Evolutionary conservation across 2,797 vertebrate genomes (phyloP), one percentile per base, ranked within the genome.

Genomic region (Micropoecilia bifurca): DNA sequence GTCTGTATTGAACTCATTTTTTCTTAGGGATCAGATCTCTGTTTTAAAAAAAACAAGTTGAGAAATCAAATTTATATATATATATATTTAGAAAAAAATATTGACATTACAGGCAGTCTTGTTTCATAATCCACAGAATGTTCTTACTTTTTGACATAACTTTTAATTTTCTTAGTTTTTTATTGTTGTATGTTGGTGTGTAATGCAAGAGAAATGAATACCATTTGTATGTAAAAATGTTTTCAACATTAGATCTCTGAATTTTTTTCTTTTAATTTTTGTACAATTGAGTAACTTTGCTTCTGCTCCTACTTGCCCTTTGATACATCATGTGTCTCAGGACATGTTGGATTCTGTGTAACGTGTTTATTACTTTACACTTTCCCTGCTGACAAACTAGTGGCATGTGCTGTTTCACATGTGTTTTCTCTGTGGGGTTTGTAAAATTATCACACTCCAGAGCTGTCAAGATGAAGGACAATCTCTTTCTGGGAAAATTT

Each of bases 381-480:
- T 73, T 53, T 74, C 30, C 59, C 77, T 71, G 28, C 76, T 8
- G 28, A 63, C 50, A 68, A 53, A 6, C 81, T 75, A 74, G 84
- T 90, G 72, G 68, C 74, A 0, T 82, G 47, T 80, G 82, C 76
- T 74, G 79, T 80, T 86, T 89, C 76, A 83, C 79, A 86, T 90
- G 82, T 91, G 90, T 91, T 92, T 80, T 81, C 80, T 89, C 80
- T 74, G 77, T 77, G 71, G 83, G 73, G 50, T 74, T 73, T 84
- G 89, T 90, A 74, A 79, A 81, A 74, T 91, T 87, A 93, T 87
- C 91, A 87, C 78, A 80, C 81, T 78, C 79, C 71, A 68, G 72
- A 80, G 88, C 66, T 55, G 71, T 92, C 81, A 85, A 80, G 74
- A 81, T 81, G 84, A 88, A 84, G 88, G 86, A 61, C 76, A 66